Evolutionary conservation across 92 coral and sea anemone genomes (phyloP).

Genomic region (Blastomussa wellsi): DNA sequence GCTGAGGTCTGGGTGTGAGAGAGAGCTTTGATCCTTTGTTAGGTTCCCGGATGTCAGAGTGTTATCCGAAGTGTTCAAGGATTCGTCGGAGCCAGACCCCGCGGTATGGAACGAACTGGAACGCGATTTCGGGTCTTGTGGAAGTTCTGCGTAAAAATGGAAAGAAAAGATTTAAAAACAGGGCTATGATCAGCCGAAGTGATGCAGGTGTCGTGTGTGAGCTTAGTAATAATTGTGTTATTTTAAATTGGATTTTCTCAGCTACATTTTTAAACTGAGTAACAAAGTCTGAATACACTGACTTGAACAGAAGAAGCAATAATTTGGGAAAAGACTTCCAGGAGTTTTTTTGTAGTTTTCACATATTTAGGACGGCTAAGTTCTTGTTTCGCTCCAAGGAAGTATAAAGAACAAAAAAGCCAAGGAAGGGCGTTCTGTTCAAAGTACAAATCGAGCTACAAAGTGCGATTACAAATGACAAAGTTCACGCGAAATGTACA

Average conservation of each 20-base stretch:
- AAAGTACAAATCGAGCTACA: neutral
- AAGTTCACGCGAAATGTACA: conserved; percentile 6
- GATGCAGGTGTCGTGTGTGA: neutral
- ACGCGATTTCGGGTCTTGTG: conserved; percentile 59
- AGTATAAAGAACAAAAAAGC: neutral
- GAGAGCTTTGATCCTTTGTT: conserved; percentile 33
- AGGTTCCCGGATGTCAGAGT: conserved; percentile 26
- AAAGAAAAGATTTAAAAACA: neutral
- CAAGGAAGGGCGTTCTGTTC: neutral
- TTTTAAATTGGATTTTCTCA: too few relatives aligned
- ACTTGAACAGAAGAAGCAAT: too few relatives aligned
- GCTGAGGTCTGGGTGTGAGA: conserved; percentile 76
- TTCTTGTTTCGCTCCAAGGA: neutral
- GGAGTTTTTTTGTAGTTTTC: neutral
- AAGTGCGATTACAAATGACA: neutral
- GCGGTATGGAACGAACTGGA: conserved; percentile 37
- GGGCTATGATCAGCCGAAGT: neutral
- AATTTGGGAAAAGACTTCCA: neutral
- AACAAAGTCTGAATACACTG: too few relatives aligned
- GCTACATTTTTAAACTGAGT: too few relatives aligned
- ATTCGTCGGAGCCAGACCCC: conserved; percentile 55
- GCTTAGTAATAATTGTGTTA: neutral
- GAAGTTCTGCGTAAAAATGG: conserved; percentile 39
- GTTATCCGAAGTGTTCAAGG: conserved; percentile 21
- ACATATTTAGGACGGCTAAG: neutral